Conservation (phyloP, 2,113 vertebrate species). For the Bothrops jararaca region DNA sequence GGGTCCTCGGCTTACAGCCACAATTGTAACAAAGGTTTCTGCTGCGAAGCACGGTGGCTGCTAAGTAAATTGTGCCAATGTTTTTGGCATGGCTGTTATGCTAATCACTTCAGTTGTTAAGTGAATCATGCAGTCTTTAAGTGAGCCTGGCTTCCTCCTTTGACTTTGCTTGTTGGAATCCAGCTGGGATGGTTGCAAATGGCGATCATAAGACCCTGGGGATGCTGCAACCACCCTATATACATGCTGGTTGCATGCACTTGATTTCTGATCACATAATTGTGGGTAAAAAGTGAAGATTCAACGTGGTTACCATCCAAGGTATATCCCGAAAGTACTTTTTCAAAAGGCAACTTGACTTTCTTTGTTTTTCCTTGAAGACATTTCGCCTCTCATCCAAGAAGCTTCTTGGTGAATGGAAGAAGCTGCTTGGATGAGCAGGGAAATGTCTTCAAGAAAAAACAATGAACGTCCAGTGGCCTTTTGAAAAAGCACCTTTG, state of each 20-base stretch:
- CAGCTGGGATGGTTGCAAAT: not conserved
- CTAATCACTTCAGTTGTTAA: not conserved
- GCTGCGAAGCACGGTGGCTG: rapidly evolving
- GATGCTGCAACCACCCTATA: not conserved
- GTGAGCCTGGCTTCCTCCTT: not conserved
- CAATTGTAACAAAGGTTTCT: not conserved
- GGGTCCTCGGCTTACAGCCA: not conserved
- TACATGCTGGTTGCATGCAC: not conserved
- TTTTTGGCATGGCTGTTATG: not conserved
- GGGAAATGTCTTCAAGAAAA: not conserved
- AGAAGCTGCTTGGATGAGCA: not conserved
- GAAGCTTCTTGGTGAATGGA: not conserved
- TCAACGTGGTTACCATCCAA: not conserved
- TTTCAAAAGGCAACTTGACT: too few relatives aligned
- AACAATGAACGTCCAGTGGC: not conserved
- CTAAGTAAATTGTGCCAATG: not conserved
- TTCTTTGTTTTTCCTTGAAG: too few relatives aligned
- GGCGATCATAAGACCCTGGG: not conserved
- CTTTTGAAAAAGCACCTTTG: not conserved
- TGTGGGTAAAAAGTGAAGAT: not conserved
- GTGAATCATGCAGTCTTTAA: not conserved
- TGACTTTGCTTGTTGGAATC: not conserved
- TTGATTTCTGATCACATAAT: not conserved
- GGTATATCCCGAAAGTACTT: not conserved
- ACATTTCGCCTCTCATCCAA: too few relatives aligned